Evolutionary conservation across 1,140 invertebrate species (phyloP), one percentile per base, ranked within the genome.

Genomic region (Drosophila sp.): DNA sequence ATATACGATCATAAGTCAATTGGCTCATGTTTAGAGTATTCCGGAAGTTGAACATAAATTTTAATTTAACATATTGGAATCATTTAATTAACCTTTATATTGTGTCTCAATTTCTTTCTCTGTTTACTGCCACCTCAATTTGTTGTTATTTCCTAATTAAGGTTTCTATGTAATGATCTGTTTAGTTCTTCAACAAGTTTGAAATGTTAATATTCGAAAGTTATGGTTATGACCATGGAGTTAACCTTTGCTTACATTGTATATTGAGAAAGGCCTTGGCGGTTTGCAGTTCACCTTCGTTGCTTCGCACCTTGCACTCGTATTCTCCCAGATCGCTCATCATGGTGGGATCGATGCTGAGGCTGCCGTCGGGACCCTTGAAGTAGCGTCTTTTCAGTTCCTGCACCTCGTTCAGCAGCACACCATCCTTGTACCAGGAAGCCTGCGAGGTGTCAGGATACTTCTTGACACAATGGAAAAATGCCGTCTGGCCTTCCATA

Each of bases 241-340:
- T 46, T 7, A 13, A 43, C 2, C 0, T 9, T 36, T 7, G 94
- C 95, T 95, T 92, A 99, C 98, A 99, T 93, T 98, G 97, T 72
- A 99, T 97, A 92, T 98, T 97, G 50, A 99, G 94, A 93, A 95
- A 98, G 48, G 97, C 98, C 57, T 94, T 95, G 29, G 97, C 97
- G 77, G 94, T 95, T 92, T 98, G 97, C 63, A 95, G 94, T 76
- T 96, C 95, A 8, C 96, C 97, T 41, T 96, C 95, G 7, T 94
- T 94, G 80, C 96, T 97, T 45, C 94, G 95, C 58, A 98, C 97
- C 79, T 96, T 94, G 91, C 98, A 99, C 58, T 95, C 95, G 92
- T 98, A 99, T 92, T 96, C 95, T 27, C 98, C 98, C 66, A 95
- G 94, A 91, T 99, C 98, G 29, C 95, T 94, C 93, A 97, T 96